Conservation (phyloP, 1,140 invertebrate species). For the Danaus plexippus region DNA sequence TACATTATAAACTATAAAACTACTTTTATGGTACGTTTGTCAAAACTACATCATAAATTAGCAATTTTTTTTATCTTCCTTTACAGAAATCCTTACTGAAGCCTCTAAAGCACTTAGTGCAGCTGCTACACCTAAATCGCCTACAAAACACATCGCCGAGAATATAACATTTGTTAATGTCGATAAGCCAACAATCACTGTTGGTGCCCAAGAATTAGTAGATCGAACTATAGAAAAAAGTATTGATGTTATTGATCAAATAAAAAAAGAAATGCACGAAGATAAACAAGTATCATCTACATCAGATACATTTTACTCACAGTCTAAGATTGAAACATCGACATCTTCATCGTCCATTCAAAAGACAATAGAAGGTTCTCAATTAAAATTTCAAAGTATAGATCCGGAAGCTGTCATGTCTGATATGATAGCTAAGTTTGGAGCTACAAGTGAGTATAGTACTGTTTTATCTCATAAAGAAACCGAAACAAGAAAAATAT, state of each 20-base stretch:
- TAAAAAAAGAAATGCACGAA: conserved; percentile 65
- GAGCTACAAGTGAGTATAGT: conserved; percentile 42
- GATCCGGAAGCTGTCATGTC: conserved; percentile 59
- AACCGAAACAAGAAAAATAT: conserved; percentile 66
- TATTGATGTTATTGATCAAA: conserved; percentile 65
- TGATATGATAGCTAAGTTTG: conserved; percentile 58
- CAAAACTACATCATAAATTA: no score
- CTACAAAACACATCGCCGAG: conserved; percentile 62
- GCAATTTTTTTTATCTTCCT: conserved; percentile 24
- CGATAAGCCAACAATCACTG: conserved; percentile 63
- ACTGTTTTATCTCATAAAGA: conserved; percentile 67
- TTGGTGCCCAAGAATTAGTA: conserved; percentile 58
- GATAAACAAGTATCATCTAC: conserved; percentile 51
- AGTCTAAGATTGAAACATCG: conserved; percentile 56
- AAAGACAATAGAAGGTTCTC: conserved; percentile 52
- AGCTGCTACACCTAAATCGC: conserved; percentile 59
- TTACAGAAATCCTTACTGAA: conserved; percentile 56
- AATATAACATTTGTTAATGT: conserved; percentile 67
- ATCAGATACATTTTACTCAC: conserved; percentile 53
- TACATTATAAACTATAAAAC: no score
- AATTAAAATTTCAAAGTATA: conserved; percentile 58
- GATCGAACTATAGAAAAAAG: conserved; percentile 65
- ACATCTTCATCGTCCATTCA: conserved; percentile 59
- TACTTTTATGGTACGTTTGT: no score
- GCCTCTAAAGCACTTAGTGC: conserved; percentile 44